Percentiles rank a stretch among this genome's conserved stretches.
These are phyloP conservation scores for Paedocypris sp. DNA, from an alignment of 2,113 vertebrate species.

Conservation along the genomic window DNA sequence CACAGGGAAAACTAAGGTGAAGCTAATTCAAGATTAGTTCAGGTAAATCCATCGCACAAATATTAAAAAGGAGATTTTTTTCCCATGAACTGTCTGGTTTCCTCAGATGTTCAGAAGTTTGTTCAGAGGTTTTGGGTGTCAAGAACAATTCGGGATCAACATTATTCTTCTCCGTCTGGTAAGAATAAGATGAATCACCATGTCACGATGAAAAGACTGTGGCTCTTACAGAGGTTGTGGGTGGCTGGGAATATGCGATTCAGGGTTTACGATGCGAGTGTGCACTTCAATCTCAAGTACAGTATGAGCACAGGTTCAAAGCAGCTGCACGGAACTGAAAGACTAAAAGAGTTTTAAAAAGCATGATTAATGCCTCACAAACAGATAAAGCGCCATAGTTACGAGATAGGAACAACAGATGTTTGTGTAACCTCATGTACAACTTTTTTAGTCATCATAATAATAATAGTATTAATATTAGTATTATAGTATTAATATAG, in stretches of 20 bases:
- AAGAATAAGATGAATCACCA: background rate
- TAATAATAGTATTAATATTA: too few relatives aligned
- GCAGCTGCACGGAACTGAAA: constrained; percentile 15
- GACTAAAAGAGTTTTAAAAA: background rate
- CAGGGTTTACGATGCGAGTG: background rate
- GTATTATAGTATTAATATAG: too few relatives aligned
- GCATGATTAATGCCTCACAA: background rate
- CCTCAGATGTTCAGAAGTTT: background rate
- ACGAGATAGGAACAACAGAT: background rate
- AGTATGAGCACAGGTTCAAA: constrained; percentile 4
- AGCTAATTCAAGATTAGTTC: too few relatives aligned
- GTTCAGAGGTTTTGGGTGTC: background rate
- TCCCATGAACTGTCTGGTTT: background rate
- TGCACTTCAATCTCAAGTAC: constrained; percentile 12
- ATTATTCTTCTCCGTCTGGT: background rate
- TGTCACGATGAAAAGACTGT: background rate
- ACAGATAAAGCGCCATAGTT: background rate
- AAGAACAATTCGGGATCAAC: background rate
- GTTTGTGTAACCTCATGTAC: background rate
- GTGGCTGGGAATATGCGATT: constrained; percentile 10
- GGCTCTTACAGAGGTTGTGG: constrained; percentile 4
- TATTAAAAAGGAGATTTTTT: too few relatives aligned
- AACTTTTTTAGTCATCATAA: too few relatives aligned
- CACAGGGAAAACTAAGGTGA: too few relatives aligned
- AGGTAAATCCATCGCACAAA: too few relatives aligned